Conservation (phyloP, 2,113 vertebrate species). For the Xerus inauris region DNA sequence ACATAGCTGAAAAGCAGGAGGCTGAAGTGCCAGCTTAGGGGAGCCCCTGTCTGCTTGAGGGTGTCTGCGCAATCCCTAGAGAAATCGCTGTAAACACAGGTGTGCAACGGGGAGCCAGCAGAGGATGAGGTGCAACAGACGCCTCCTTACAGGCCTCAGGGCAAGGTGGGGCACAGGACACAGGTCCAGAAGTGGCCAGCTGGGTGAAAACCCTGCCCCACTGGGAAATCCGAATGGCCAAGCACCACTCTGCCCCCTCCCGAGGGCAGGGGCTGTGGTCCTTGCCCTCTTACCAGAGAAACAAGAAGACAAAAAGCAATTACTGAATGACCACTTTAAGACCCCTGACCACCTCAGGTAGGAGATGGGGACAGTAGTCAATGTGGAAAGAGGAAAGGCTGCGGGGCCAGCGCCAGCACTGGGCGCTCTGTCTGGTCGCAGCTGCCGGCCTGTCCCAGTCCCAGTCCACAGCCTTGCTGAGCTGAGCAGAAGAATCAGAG, state of each 20-base stretch:
- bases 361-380: too few relatives aligned
- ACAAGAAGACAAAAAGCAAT: not conserved
- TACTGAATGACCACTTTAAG: too few relatives aligned
- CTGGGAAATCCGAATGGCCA: not conserved
- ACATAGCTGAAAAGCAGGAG: not conserved
- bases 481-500: too few relatives aligned
- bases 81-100: not conserved
- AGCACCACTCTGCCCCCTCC: not conserved
- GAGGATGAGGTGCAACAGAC: too few relatives aligned
- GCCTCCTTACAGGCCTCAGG: not conserved
- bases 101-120: not conserved
- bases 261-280: not conserved
- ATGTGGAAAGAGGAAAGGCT: not conserved
- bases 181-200: too few relatives aligned
- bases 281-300: not conserved
- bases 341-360: not conserved
- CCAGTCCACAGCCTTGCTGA: accelerated
- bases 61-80: too few relatives aligned
- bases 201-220: not conserved
- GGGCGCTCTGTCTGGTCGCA: not conserved
- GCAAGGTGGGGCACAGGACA: not conserved
- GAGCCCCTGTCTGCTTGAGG: not conserved
- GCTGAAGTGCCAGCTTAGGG: not conserved
- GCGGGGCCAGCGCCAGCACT: too few relatives aligned
- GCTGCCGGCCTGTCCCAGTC: not conserved